Base-by-base conservation (phyloP, 2,888 invertebrate genomes). In the Atrina japonica region DNA sequence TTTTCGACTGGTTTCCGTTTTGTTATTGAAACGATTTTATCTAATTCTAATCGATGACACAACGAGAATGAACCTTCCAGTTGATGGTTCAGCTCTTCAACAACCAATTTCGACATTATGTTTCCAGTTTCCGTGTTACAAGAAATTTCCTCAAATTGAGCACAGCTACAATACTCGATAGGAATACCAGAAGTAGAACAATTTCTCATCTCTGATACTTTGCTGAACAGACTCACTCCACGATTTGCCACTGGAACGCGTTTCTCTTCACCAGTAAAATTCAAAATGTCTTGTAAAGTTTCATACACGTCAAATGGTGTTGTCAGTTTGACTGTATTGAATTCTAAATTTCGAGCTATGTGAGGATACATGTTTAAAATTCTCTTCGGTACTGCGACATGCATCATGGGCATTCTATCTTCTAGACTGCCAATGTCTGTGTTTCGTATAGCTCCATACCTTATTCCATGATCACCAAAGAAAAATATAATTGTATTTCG, bases 111-210 rank as follows among this genome's bases (percentile, higher is more conserved):
- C 18, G 53, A 53, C 18, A 53, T 18, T 29, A 30, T 29, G 29
- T 53, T 18, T 29, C 35, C 9, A 2, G 30, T 18, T 18, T 29
- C 18, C 29, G 35, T 29, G 14, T 5, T 14, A n/a, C 18, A 27
- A 21, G 45, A 45, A n/a, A 43, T 27, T 11, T 23, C 9, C 6
- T 91, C 91, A 63, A 93, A 93, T 69, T 93, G 93, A 85, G 96
- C 95, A 80, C 97, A 97, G 25, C 96, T 95, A 89, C 97, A 97
- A 95, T 95, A 97, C 88, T 96, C 95, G 23, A 94, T 93, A 0
- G 94, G 93, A 69, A 97, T 95, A 0, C 92, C 94, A 0, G 97
- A 96, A 69, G 92, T 91, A 63, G 93, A 92, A 88, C 97, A 97
- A 0, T 94, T 95, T 47, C 97, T 92, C 66, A 93, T 92, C 35